Evolutionary conservation across 2,888 invertebrate genomes (phyloP), one percentile per base, ranked within the genome.

Genomic region (Cyaniris semiargus): DNA sequence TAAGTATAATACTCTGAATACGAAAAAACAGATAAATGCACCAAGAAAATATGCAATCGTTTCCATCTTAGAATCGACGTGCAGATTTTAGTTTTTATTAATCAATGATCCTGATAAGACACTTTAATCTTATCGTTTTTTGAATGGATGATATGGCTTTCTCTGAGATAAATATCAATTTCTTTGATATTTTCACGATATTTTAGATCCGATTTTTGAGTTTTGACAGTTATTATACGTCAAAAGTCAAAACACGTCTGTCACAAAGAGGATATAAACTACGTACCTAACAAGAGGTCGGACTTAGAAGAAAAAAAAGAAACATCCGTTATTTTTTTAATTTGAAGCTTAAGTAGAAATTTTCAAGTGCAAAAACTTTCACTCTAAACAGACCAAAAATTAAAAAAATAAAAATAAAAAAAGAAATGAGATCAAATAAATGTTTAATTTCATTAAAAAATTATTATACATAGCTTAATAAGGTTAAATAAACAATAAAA

Each of bases 1-100:
- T 44, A 81, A 58, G 31, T 75, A 78, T 6, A 78, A 70, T 8
- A 76, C 70, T 75, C 81, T 70, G n/a, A 58, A 31, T 0, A 27
- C 8, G 13, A 77, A 66, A 21, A 70, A n/a, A 15, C 38, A 3
- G n/a, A 78, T 70, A 60, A 78, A 10, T 18, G 21, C 23, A 48
- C 23, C 53, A 27, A 70, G 13, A 27, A 56, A 18, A 38, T 56
- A 70, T n/a, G 53, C 71, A 53, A 74, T 74, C 18, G 10, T 74
- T 48, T 74, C 53, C 23, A 48, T 48, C 15, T 74, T 18, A 6
- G 7, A 44, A 15, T 27, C 18, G 23, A 74, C 48, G 23, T 74
- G 66, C 66, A 66, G 66, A 66, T 27, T 15, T 15, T 18, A 27
- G 23, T 23, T 27, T 66, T 66, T 8, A 66, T 13, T 23, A 1